phyloP scores from a whole-genome alignment of 2,113 vertebrate genomes.

The Plecotus auritus region DNA sequence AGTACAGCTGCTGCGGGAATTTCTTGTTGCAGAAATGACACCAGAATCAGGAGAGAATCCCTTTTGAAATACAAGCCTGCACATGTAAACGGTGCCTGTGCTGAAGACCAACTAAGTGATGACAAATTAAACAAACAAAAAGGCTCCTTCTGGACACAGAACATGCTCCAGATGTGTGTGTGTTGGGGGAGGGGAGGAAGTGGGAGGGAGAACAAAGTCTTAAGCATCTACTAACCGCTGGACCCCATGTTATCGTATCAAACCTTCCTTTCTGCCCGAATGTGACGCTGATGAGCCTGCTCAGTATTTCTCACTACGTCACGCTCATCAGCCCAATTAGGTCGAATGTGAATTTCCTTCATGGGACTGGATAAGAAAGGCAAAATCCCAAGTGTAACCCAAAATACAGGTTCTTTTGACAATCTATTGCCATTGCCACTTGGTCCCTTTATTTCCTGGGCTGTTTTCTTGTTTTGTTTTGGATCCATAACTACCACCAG shows the following conservation, averaged over 20 bases:
- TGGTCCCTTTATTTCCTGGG: not conserved
- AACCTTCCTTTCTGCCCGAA: not conserved
- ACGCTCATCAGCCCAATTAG: not conserved
- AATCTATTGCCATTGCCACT: not conserved
- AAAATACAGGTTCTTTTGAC: not conserved
- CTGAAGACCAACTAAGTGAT: not conserved
- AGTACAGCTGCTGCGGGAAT: conserved; percentile 33
- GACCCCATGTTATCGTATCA: not conserved
- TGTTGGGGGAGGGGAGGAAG: rapidly evolving
- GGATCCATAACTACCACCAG: not conserved
- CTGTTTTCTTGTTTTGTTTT: not conserved
- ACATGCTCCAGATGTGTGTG: not conserved
- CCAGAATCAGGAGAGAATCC: conserved; percentile 8
- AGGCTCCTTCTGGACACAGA: not conserved
- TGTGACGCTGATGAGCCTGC: not conserved
- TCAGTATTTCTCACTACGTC: not conserved
- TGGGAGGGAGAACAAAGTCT: not conserved
- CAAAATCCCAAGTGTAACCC: not conserved
- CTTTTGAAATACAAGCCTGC: conserved; percentile 4
- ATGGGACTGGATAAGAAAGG: not conserved
- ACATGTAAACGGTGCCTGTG: not conserved
- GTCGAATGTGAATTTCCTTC: not conserved
- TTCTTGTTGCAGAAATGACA: not conserved
- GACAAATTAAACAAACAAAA: not conserved
- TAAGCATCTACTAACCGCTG: not conserved